Base-by-base conservation (phyloP, 2,113 vertebrate genomes). In the Neodon shergylaensis region DNA sequence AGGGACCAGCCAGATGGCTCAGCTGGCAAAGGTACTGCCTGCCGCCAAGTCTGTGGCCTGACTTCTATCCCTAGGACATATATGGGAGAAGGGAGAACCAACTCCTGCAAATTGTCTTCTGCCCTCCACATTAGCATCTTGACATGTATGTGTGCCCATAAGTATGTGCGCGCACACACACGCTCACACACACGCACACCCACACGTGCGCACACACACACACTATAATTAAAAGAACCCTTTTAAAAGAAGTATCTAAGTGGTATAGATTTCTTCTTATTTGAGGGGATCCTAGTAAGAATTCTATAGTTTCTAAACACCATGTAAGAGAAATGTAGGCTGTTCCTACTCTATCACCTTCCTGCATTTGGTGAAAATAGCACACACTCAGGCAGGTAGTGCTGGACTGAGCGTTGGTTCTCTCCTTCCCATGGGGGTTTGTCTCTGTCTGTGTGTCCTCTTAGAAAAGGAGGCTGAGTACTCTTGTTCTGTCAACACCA, bases 281-380 rank as follows among this genome's bases (percentile, higher is more conserved):
- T 92, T 84, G 49, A 95, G 68, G 82, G 70, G 52, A 76, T 93
- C 81, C n/a, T 90, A 0, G 90, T 79, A 73, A 68, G 76, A 87
- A 63, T 95, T 91, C 42, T n/a, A n/a, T 90, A 39, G 47, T 94
- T 95, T 12, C 42, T 94, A 26, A 82, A 63, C 24, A 81, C 31
- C 16, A 49, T 12, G 11, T 17, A n/a, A 49, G 92, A 96, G 76
- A 91, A 91, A 58, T 88, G 31, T 70, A 70, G 36, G 36, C 13
- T 82, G 31, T 24, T 83, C 12, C 54, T 54, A 58, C 4, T 68
- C 28, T 61, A 0, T 61, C 90, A 8, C 83, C 93, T 91, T 83
- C 58, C 94, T 76, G 74, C 61, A 17, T 90, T 95, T 96, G 63
- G 47, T 95, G 88, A 87, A 87, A 94, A 72, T 28, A 92, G 61